Conservation (phyloP, 1,140 invertebrate species). For the Pseudomyrmex gracilis region DNA sequence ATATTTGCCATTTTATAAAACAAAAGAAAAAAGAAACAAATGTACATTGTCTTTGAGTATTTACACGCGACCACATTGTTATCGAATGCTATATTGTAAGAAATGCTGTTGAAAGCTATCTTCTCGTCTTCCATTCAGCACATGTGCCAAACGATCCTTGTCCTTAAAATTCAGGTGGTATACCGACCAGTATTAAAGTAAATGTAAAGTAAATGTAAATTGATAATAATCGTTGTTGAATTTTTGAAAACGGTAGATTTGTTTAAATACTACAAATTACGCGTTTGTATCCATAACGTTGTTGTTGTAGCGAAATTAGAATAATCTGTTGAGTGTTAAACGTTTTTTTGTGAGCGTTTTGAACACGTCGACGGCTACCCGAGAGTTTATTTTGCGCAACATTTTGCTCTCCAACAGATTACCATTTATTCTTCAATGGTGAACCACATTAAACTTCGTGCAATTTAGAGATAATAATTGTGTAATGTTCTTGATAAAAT, state of each 20-base stretch:
- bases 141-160: slow-evolving; percentile 50
- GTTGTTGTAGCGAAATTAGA: slow-evolving; percentile 62
- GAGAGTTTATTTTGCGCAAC: slow-evolving; percentile 30
- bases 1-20: neutral
- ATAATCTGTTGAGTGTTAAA: slow-evolving; percentile 35
- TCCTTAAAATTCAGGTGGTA: slow-evolving; percentile 19
- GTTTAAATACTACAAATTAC: slow-evolving; percentile 56
- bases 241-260: slow-evolving; percentile 47
- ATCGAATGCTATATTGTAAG: neutral
- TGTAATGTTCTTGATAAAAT: neutral
- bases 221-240: slow-evolving; percentile 39
- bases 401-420: slow-evolving; percentile 12
- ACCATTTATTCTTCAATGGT: slow-evolving; percentile 42
- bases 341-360: slow-evolving; percentile 43
- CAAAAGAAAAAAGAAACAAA: neutral
- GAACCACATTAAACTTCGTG: slow-evolving; percentile 18
- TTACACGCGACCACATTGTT: slow-evolving; percentile 5
- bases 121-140: slow-evolving; percentile 35
- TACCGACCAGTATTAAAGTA: slow-evolving; percentile 68
- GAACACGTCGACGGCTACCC: slow-evolving; percentile 37
- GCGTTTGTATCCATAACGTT: slow-evolving; percentile 46
- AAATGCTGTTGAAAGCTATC: slow-evolving; percentile 9
- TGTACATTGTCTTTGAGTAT: neutral
- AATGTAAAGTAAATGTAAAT: slow-evolving; percentile 62
- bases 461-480: slow-evolving; percentile 13